Evolutionary conservation across 2,888 invertebrate species (phyloP).

Genomic region (Drosophila pseudotalamancana): DNA sequence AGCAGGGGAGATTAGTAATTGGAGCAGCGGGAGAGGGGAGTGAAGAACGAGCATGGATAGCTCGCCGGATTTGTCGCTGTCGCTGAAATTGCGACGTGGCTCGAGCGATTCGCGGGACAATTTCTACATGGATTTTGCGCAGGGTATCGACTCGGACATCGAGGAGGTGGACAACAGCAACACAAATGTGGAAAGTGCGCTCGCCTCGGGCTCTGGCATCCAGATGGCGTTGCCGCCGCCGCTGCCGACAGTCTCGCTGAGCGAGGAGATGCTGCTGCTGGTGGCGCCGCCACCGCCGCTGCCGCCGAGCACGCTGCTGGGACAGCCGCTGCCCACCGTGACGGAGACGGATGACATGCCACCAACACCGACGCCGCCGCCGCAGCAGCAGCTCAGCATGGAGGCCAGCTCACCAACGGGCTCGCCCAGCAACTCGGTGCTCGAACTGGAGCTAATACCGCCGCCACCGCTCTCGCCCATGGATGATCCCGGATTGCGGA

Average conservation of each 20-base stretch:
- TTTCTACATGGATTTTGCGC: slow-evolving; percentile 95
- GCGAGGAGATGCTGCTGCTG: slow-evolving; percentile 62
- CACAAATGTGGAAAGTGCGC: slow-evolving; percentile 39
- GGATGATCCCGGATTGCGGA: slow-evolving; percentile 60
- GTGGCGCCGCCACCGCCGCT: slow-evolving; percentile 68
- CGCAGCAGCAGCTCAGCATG: slow-evolving; percentile 34
- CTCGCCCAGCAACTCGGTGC: slow-evolving; percentile 72
- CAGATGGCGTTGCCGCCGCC: slow-evolving; percentile 51
- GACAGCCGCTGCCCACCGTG: slow-evolving; percentile 76
- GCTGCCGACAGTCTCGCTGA: slow-evolving; percentile 51
- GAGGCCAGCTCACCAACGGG: slow-evolving; percentile 57
- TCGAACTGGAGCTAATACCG: slow-evolving; percentile 80
- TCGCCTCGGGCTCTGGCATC: slow-evolving; percentile 40
- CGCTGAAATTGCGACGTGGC: slow-evolving; percentile 92
- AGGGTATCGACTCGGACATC: slow-evolving; percentile 95
- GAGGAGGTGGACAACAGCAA: slow-evolving; percentile 92
- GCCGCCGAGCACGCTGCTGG: slow-evolving; percentile 53
- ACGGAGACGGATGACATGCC: slow-evolving; percentile 81
- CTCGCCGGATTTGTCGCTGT: slow-evolving; percentile 93
- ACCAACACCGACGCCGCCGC: slow-evolving; percentile 79
- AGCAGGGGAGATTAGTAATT: neutral
- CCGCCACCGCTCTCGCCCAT: slow-evolving; percentile 70
- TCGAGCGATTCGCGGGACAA: slow-evolving; percentile 95
- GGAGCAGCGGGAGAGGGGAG: neutral
- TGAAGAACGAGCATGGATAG: slow-evolving; percentile 86